Base-by-base conservation (phyloP, 2,888 invertebrate species). In the Ypsolopha sequella region DNA sequence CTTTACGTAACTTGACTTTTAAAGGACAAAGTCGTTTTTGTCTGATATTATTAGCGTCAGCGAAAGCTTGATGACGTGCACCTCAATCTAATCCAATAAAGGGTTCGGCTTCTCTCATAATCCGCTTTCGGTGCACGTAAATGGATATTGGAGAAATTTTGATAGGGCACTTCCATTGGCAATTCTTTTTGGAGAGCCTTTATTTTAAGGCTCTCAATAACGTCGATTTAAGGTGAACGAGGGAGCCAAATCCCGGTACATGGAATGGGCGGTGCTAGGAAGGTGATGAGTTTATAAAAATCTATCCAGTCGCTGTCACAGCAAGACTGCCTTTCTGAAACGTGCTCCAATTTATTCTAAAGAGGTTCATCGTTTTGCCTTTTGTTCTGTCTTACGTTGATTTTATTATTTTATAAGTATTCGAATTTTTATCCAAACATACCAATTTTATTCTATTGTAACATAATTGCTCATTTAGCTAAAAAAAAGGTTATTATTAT, bases 181-280 rank as follows among this genome's bases (percentile, higher is more conserved):
- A 82, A 74, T 70, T 75, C 78, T 80, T 80, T 78, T 76, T 66
- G 73, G 73, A 80, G 73, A 76, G 74, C 74, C 24, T 78, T 79
- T 81, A 81, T 80, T 85, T 82, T 77, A 80, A 78, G 70, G 77
- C 64, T 74, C 68, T 66, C 66, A 84, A 82, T 81, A 80, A 80
- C 76, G 75, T 72, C 82, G 75, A 82, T 82, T 84, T 82, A 82
- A 81, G 80, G 78, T 79, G 84, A 82, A 82, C 80, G 80, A 84
- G 82, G 80, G 79, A 80, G 79, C 76, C 60, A 76, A 80, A 85
- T 80, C 78, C 74, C 68, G 70, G 70, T 72, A 85, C 85, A 85
- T 68, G 85, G 74, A 85, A 85, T 73, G 76, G 86, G 85, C 85
- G 85, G 80, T 62, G 63, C 79, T 70, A 69, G 67, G 68, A 62